Base-by-base conservation (phyloP, 2,888 invertebrate species). In the Eristalis tenax region DNA sequence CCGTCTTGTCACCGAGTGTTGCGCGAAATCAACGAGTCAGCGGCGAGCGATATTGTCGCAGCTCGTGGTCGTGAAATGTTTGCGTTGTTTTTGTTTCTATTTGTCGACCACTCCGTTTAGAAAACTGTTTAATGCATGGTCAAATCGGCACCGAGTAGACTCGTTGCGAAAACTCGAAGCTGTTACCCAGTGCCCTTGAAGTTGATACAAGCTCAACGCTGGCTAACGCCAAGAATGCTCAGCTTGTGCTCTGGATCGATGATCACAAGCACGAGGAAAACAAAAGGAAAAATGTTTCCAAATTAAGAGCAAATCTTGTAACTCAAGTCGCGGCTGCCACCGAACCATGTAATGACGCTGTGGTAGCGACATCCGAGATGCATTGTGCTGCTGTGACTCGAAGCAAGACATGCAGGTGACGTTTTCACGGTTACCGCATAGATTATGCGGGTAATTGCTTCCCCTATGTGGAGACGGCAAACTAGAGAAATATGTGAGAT, bases 141-240 rank as follows among this genome's bases (percentile, higher is more conserved):
- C 86, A 83, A 71, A 11, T 71, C 61, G 71, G 73, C 70, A 61
- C 56, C 28, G 32, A 18, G 2, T 50, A 40, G 56, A 76, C 35
- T 65, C 32, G 65, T 79, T 79, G 73, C 59, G 66, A 79, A 73
- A 79, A 66, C 70, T n/a, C n/a, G n/a, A n/a, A n/a, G 79, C 71
- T 74, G 82, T 74, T 79, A 71, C 71, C 57, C 43, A 80, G 32
- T 83, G 83, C 56, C 87, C 87, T 87, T 87, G 87, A 83, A 87
- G 64, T n/a, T 65, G 75, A 80, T 76, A 73, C 64, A 73, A 56
- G 23, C 71, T 66, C 70, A 69, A 59, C 64, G 57, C 65, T 76
- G 83, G 66, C 11, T 15, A 50, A 56, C 75, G 66, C 71, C 66
- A 75, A 75, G 71, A 71, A 83, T 83, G 50, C 18, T 77, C 80